These are phyloP conservation scores for Lepidurus arcticus DNA, from an alignment of 1,140 invertebrate species.

Conservation along the genomic window DNA sequence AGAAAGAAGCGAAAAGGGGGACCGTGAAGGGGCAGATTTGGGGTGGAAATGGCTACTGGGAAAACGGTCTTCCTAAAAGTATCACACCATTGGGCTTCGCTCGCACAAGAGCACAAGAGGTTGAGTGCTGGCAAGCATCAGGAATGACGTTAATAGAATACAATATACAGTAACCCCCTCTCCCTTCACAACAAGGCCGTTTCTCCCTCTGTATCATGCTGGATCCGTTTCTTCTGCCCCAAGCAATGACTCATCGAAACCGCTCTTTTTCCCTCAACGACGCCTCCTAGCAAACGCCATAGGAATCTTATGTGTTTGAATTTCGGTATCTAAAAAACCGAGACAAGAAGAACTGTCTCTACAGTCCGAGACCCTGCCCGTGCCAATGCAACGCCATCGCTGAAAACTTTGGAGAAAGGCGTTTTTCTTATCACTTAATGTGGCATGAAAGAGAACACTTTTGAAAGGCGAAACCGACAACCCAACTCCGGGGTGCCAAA, in stretches of 20 bases:
- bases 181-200: neutral
- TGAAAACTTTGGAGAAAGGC: neutral
- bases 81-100: neutral
- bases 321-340: too few relatives aligned
- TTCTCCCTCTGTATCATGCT: neutral
- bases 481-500: neutral
- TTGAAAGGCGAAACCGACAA: neutral
- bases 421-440: neutral
- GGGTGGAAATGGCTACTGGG: too few relatives aligned
- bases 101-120: too few relatives aligned
- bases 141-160: conserved; percentile 14
- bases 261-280: neutral
- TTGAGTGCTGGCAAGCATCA: conserved; percentile 10
- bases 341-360: too few relatives aligned
- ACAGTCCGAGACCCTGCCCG: too few relatives aligned
- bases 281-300: too few relatives aligned
- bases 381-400: too few relatives aligned
- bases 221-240: neutral
- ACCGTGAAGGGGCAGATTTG: too few relatives aligned
- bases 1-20: too few relatives aligned
- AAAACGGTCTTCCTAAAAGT: neutral
- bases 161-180: neutral
- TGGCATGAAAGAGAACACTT: neutral
- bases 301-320: too few relatives aligned
- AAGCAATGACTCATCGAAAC: neutral